Evolutionary conservation across 2,797 vertebrate species (phyloP), one percentile per base, ranked within the genome.

Genomic region (Hippocampus kuda): DNA sequence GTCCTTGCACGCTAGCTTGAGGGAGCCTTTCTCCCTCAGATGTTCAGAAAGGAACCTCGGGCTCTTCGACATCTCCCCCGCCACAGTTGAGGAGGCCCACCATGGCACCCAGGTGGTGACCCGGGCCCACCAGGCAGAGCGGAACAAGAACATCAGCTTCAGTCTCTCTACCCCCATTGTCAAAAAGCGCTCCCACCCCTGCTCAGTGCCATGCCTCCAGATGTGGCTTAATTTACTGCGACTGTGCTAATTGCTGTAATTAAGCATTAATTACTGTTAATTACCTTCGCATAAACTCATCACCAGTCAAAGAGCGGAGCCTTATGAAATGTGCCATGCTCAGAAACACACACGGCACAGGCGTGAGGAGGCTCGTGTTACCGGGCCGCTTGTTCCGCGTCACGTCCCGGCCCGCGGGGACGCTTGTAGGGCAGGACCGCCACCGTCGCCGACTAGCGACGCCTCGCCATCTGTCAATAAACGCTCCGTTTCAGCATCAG

Each of bases 261-360:
- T 99, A 98, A 98, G 95, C 94, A 98, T 99, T 99, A 99, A 99
- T 99, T 99, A 95, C 95, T 95, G 94, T 98, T 98, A 99, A 98
- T 99, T 98, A 98, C 95, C 94, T 95, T 94, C 92, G 93, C 96
- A 97, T 98, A 98, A 98, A 98, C 95, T 98, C 95, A 95, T 97
- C 91, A 94, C 94, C 95, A 98, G 97, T 97, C 97, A 97, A 94
- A 98, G 97, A 96, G 95, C 93, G 89, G 88, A 91, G 94, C 95
- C 95, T 95, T 96, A 95, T 98, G 95, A 97, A 96, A 95, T 91
- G 94, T 98, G 95, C 94, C 94, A 94, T 89, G 77, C 89, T 85
- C 89, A 89, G 75, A 82, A 93, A 93, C 92, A 90, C 88, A 86
- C 88, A 87, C 89, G 74, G 54, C 1, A 75, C 90, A 83, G 92